phyloP scores from a whole-genome alignment of 2,888 invertebrate species.

The Petrolisthes cinctipes region DNA sequence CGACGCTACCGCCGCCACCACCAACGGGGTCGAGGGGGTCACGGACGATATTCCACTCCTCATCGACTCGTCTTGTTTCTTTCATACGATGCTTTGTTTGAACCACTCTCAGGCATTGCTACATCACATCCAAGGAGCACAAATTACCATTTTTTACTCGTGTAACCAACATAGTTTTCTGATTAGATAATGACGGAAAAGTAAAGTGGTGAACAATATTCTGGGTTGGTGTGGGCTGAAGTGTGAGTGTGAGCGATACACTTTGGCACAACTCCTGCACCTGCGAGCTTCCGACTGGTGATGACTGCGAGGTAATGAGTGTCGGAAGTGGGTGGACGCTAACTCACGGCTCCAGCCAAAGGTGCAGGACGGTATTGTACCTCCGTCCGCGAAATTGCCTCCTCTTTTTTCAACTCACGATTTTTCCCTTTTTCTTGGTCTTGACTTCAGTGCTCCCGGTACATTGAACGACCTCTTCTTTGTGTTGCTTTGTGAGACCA shows the following conservation, averaged over 20 bases:
- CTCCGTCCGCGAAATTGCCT: neutral
- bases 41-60: slow-evolving; percentile 15
- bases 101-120: too few relatives aligned
- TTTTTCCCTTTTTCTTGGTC: slow-evolving; percentile 13
- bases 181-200: too few relatives aligned
- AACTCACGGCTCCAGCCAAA: slow-evolving; percentile 48
- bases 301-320: slow-evolving; percentile 49
- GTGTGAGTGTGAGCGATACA: neutral
- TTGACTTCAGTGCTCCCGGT: neutral
- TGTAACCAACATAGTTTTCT: too few relatives aligned
- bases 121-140: too few relatives aligned
- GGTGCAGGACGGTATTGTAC: slow-evolving; percentile 56
- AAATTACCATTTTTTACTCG: too few relatives aligned
- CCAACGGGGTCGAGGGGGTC: slow-evolving; percentile 31
- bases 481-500: neutral
- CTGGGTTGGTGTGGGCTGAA: neutral
- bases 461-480: neutral
- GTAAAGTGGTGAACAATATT: neutral
- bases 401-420: neutral
- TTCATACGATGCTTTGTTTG: neutral
- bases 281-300: slow-evolving; percentile 39
- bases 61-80: slow-evolving; percentile 14
- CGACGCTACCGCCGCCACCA: slow-evolving; percentile 1
- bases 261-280: neutral
- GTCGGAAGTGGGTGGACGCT: slow-evolving; percentile 58